Evolutionary conservation across 1,140 invertebrate genomes (phyloP).

Genomic region (Anagrus nilaparvatae): DNA sequence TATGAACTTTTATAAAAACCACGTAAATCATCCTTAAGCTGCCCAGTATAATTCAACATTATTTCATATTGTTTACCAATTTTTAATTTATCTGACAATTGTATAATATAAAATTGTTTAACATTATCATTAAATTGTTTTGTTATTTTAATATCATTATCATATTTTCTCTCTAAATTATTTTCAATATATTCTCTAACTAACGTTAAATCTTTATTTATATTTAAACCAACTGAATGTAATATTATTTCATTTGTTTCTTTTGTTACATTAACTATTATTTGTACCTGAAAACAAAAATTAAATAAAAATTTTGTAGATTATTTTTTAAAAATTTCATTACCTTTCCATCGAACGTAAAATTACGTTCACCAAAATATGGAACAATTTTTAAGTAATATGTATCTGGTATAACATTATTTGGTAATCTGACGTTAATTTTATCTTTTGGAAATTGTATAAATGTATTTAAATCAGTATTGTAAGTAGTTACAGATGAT

Average conservation of each 20-base stretch:
- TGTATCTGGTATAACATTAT: neutral
- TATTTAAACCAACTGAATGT: constrained; percentile 58
- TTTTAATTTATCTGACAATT: constrained; percentile 46
- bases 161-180: constrained; percentile 26
- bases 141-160: constrained; percentile 30
- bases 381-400: neutral
- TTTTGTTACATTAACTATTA: constrained; percentile 42
- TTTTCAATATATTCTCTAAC: constrained; percentile 32
- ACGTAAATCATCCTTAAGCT: constrained; percentile 62
- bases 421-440: constrained; percentile 6
- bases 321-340: too few species aligned
- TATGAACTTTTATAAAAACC: constrained; percentile 86
- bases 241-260: constrained; percentile 63
- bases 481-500: neutral
- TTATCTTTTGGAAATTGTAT: neutral
- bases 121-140: constrained; percentile 51
- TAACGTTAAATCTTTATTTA: constrained; percentile 43
- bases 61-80: constrained; percentile 52
- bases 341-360: constrained; percentile 2
- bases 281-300: too few species aligned
- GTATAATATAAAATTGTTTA: constrained; percentile 64
- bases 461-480: neutral
- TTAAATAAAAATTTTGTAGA: too few species aligned
- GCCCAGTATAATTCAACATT: constrained; percentile 50
- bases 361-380: neutral